Conservation (phyloP, 2,797 vertebrate genomes). For the Otolemur crassicaudatus region DNA sequence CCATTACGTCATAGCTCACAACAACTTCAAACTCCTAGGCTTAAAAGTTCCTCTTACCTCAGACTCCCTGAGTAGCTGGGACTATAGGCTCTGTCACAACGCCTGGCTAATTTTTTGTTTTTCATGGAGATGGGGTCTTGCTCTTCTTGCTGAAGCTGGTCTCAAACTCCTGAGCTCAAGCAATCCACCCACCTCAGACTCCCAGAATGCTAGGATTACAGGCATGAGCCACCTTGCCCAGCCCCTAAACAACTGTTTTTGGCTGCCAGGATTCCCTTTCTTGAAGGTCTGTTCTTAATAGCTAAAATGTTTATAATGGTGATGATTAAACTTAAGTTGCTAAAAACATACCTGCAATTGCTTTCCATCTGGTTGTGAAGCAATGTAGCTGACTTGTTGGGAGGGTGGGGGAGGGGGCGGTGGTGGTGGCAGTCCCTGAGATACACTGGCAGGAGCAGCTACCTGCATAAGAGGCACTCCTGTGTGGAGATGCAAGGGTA, state of each 20-base stretch:
- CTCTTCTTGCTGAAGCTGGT: no score
- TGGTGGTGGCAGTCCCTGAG: slow-evolving; percentile 95
- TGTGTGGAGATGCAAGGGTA: slow-evolving; percentile 94
- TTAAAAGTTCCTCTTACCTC: no score
- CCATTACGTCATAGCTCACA: no score
- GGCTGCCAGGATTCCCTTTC: slow-evolving; percentile 34
- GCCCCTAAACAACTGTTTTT: not conserved
- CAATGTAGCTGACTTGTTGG: slow-evolving; percentile 92
- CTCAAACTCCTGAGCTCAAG: no score
- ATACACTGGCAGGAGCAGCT: slow-evolving; percentile 89
- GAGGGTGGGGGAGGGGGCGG: slow-evolving; percentile 97
- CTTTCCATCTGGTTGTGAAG: slow-evolving; percentile 92
- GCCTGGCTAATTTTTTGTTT: no score
- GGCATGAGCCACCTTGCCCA: no score
- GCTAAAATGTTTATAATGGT: not conserved
- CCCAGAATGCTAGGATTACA: no score
- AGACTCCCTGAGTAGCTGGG: no score
- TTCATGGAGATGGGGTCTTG: no score
- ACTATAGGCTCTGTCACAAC: no score
- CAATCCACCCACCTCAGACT: no score
- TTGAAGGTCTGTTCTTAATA: not conserved
- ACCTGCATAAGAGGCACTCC: slow-evolving; percentile 94
- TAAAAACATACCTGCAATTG: slow-evolving; percentile 91
- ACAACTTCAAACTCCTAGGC: no score
- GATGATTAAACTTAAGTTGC: slow-evolving; percentile 52